These are phyloP conservation scores for Stercorarius parasiticus DNA, from an alignment of 2,113 vertebrate genomes.

Conservation along the genomic window DNA sequence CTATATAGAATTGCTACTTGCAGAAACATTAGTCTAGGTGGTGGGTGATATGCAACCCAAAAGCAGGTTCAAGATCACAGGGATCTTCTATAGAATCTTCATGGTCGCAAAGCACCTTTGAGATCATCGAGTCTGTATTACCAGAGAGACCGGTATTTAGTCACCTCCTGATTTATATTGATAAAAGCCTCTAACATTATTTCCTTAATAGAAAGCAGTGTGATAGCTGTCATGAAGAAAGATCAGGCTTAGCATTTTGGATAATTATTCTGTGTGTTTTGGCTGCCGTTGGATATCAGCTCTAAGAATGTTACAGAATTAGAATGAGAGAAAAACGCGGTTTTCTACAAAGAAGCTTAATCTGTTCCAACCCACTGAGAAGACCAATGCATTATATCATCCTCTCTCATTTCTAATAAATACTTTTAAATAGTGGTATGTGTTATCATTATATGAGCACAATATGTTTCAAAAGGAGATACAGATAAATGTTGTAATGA, in stretches of 20 bases:
- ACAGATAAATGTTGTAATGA: background rate
- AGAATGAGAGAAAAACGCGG: constrained; percentile 28
- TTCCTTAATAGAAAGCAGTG: background rate
- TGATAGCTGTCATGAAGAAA: background rate
- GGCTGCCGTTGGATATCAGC: constrained; percentile 29
- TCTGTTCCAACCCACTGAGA: background rate
- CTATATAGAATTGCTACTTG: background rate
- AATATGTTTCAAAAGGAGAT: background rate
- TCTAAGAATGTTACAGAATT: constrained; percentile 53
- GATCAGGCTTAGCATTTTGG: background rate
- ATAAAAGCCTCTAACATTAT: background rate
- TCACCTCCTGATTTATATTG: background rate
- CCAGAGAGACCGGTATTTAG: background rate
- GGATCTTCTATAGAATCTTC: background rate
- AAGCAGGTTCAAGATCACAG: background rate
- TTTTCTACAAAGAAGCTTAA: constrained; percentile 45
- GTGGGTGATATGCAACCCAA: background rate
- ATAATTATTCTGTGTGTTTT: background rate
- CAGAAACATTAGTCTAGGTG: background rate
- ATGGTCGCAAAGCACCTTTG: too few relatives aligned
- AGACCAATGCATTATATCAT: background rate
- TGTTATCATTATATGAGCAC: background rate
- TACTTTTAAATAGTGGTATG: background rate
- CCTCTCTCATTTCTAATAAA: background rate
- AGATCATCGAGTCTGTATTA: background rate